A percentile compares a stretch with the other conserved stretches of the same genome.
Evolutionary conservation across 2,113 vertebrate species (phyloP).

Genomic region (Uria aalge): DNA sequence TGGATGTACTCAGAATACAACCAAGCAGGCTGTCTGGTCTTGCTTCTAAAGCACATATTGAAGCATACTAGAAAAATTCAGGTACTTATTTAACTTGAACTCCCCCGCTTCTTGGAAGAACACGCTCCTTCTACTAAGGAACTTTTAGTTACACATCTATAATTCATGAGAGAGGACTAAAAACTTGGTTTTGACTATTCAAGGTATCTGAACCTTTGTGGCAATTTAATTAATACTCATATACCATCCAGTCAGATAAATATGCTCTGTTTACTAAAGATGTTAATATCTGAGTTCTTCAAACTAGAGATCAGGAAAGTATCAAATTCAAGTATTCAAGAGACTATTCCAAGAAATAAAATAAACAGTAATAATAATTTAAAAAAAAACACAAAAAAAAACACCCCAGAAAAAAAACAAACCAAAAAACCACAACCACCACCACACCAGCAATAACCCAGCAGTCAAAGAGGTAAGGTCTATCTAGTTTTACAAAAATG

Average conservation of each 20-base stretch:
- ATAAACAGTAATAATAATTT: background rate
- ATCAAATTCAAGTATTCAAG: background rate
- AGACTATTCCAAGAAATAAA: background rate
- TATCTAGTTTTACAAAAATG: background rate
- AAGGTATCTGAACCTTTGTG: background rate
- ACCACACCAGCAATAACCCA: background rate
- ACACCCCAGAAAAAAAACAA: background rate
- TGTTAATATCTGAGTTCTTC: background rate
- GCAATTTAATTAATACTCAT: background rate
- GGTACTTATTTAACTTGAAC: background rate
- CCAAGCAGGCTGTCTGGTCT: background rate
- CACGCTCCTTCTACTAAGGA: background rate
- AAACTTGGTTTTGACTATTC: background rate
- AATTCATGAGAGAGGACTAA: background rate
- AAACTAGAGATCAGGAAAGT: background rate
- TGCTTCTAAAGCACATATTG: background rate
- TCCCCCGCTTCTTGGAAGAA: background rate
- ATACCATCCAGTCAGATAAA: background rate
- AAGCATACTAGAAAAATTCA: background rate
- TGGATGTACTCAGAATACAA: background rate
- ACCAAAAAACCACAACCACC: background rate
- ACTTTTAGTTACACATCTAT: background rate
- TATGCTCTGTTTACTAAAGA: background rate
- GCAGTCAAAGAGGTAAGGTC: background rate
- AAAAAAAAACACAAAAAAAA: background rate